Conservation (phyloP, 2,113 vertebrate genomes). For the Campylorhamphus procurvoides region DNA sequence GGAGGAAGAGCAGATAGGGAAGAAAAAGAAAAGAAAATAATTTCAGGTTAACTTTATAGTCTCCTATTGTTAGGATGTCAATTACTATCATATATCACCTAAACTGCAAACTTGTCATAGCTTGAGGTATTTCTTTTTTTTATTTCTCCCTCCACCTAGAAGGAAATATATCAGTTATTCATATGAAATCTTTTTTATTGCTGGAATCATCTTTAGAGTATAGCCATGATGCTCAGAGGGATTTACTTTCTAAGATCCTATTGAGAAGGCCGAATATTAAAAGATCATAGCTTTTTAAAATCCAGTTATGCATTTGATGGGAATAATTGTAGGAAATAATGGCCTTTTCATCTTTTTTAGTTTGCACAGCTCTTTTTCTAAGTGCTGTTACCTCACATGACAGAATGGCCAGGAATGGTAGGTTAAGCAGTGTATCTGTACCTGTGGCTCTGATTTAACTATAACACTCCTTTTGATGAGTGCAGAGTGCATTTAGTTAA, state of each 20-base stretch:
- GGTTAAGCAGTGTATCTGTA: neutral
- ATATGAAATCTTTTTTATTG: neutral
- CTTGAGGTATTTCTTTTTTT: neutral
- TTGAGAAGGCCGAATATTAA: neutral
- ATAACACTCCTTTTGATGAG: neutral
- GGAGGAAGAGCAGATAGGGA: constrained; percentile 13
- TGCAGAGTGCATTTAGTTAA: neutral
- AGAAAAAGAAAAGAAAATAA: constrained; percentile 26
- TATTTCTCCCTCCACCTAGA: neutral
- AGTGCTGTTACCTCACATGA: neutral
- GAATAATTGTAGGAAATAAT: neutral
- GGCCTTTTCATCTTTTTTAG: neutral
- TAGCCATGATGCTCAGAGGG: neutral
- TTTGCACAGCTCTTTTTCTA: neutral
- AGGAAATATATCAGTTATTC: neutral
- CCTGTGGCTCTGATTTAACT: neutral
- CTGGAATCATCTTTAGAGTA: neutral
- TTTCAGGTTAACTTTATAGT: constrained; percentile 19
- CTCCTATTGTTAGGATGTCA: constrained; percentile 32
- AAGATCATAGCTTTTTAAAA: neutral
- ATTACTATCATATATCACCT: constrained; percentile 35
- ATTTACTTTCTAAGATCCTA: neutral
- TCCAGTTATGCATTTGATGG: neutral
- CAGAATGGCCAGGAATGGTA: neutral
- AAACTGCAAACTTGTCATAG: neutral